Evolutionary conservation across 2,888 invertebrate genomes (phyloP).

Genomic region (Synergus japonicus): DNA sequence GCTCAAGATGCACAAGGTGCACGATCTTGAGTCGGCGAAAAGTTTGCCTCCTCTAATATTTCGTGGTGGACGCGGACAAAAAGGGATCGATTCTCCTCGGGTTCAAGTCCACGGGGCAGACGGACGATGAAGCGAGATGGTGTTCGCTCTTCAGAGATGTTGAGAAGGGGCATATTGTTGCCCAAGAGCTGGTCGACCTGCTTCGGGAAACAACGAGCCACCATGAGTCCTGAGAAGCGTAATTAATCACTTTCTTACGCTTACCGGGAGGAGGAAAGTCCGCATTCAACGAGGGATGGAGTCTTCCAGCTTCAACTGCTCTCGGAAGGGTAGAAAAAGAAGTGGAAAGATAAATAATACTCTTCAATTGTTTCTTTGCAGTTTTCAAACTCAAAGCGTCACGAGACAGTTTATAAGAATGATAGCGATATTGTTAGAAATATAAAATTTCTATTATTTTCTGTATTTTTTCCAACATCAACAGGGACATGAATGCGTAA

Average conservation of each 20-base stretch:
- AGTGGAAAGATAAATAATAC: conserved; percentile 33
- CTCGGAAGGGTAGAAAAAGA: conserved; percentile 19
- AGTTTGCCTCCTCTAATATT: conserved; percentile 67
- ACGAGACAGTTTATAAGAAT: neutral
- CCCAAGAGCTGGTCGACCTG: conserved; percentile 62
- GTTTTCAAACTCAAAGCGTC: neutral
- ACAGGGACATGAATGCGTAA: too few relatives aligned
- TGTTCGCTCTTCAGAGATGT: conserved; percentile 43
- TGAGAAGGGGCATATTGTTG: conserved; percentile 64
- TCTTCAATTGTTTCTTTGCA: conserved; percentile 23
- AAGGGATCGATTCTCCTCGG: conserved; percentile 76
- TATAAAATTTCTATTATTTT: too few relatives aligned
- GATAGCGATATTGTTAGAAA: neutral
- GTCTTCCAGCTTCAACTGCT: neutral
- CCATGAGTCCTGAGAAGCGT: conserved; percentile 66
- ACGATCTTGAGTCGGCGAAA: conserved; percentile 61
- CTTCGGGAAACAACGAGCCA: conserved; percentile 68
- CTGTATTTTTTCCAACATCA: too few relatives aligned
- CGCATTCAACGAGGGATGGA: conserved; percentile 7
- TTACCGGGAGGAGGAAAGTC: conserved; percentile 42
- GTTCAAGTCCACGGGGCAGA: conserved; percentile 51
- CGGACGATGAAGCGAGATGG: conserved; percentile 51
- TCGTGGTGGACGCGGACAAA: conserved; percentile 70
- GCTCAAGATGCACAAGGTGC: conserved; percentile 48
- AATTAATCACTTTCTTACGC: conserved; percentile 71